Evolutionary conservation across 1,140 invertebrate species (phyloP).

Genomic region (silkworm (Bombyx mori)): ASM3026992v2 NC_085118.1:11859001-11859500

Average conservation of each 20-base stretch:
- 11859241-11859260: neutral
- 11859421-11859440: no score
- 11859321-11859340: no score
- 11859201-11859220: no score
- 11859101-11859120: constrained; percentile 88
- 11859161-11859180: constrained; percentile 91
- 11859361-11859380: no score
- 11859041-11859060: constrained; percentile 86
- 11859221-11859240: no score
- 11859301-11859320: no score
- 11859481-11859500: neutral
- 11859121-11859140: constrained; percentile 92
- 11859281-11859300: no score
- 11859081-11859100: constrained; percentile 82
- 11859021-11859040: constrained; percentile 82
- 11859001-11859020: constrained; percentile 83
- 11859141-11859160: constrained; percentile 87
- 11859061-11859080: constrained; percentile 84
- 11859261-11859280: no score
- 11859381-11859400: no score
- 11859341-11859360: no score
- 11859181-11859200: constrained; percentile 73
- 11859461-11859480: neutral
- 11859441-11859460: no score
- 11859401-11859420: neutral